Percentiles rank a stretch among this genome's conserved stretches.
Evolutionary conservation across 2,113 vertebrate species (phyloP).

Genomic region (Steatornis caripensis): DNA sequence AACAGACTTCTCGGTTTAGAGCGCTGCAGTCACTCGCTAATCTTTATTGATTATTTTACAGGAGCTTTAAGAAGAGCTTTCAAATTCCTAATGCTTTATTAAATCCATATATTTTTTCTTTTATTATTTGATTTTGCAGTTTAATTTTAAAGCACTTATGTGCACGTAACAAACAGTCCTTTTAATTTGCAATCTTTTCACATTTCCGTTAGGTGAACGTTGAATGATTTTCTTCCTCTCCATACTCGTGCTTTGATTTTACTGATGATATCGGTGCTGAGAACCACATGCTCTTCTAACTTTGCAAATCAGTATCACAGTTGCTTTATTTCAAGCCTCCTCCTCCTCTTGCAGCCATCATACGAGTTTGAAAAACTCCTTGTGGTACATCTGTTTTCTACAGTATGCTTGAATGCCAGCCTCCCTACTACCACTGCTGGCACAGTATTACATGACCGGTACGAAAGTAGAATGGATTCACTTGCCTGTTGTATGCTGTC

Average conservation of each 20-base stretch:
- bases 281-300: not conserved
- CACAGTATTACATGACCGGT: accelerated
- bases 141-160: not conserved
- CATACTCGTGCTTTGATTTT: not conserved
- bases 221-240: not conserved
- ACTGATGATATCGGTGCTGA: not conserved
- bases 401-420: too few relatives aligned
- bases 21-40: not conserved
- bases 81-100: not conserved
- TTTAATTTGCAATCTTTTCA: not conserved
- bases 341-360: not conserved
- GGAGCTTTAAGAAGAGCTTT: not conserved
- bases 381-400: not conserved
- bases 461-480: accelerated
- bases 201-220: too few relatives aligned
- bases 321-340: not conserved
- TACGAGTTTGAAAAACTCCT: not conserved
- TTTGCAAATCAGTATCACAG: accelerated
- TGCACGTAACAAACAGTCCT: not conserved
- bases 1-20: not conserved
- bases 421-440: not conserved
- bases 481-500: constrained; percentile 76
- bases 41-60: not conserved
- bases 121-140: not conserved
- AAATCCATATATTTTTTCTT: not conserved